Base-by-base conservation (phyloP, 1,140 invertebrate species). In the Sarcophaga bullata region DNA sequence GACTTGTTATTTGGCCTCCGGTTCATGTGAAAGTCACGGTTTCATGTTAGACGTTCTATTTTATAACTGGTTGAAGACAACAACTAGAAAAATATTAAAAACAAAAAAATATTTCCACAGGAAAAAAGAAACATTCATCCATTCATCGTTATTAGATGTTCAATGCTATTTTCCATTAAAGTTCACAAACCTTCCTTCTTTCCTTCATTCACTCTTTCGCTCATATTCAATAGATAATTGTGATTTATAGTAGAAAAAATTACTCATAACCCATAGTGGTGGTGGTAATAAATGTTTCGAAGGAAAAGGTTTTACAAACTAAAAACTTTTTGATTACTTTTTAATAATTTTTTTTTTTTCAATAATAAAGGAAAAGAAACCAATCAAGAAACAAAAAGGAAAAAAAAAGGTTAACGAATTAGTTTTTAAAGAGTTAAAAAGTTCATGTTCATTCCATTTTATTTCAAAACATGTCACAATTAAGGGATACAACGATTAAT, bases 1-100 rank as follows among this genome's bases (percentile, higher is more conserved):
- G 73, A 76, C 73, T 76, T n/a, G n/a, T 76, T 49, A 47, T n/a
- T 17, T 48, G 73, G 47, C 73, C 46, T 15, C 9, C 48, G 73
- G 73, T 76, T 76, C 73, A 76, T 76, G 73, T 76, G 73, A 76
- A 76, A 76, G 73, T 76, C 73, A 76, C 73, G 73, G 47, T 76
- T 76, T 47, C 47, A 17, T 48, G 47, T 49, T 76, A 49, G 46
- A 76, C 48, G 73, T 76, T 76, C 49, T 15, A n/a, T 37, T 37
- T 37, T 37, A 37, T 37, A 37, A 37, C 25, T 37, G 25, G 25
- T 37, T 4, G 25, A 37, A 37, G 25, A 37, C 25, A 37, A 37
- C 25, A 37, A 37, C 25, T 37, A 37, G 25, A 58, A 58, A 58
- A 11, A 13, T 58, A 6, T 58, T 58, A 58, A 13, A 37, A 58